Conservation (phyloP, 2,888 invertebrate species). For the Melanostoma mellinum region DNA sequence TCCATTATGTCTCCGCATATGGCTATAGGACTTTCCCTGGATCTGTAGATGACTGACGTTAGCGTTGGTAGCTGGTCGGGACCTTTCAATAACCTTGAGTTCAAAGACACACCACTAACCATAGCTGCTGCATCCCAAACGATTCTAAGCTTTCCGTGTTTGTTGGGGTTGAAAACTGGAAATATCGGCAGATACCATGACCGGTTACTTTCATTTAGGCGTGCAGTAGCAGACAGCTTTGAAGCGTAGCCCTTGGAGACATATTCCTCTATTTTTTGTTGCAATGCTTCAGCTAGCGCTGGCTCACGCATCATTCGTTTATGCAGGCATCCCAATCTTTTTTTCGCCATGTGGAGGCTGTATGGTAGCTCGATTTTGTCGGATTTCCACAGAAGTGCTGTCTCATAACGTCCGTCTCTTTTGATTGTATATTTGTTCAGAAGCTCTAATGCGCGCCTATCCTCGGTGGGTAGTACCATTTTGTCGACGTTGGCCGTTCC, state of each 20-base stretch:
- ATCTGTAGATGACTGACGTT: too few relatives aligned
- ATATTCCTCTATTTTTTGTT: not conserved
- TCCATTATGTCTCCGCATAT: too few relatives aligned
- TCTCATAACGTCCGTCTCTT: too few relatives aligned
- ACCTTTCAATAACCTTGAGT: not conserved
- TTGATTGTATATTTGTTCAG: too few relatives aligned
- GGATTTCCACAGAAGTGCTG: not conserved
- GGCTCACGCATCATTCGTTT: not conserved
- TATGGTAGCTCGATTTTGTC: not conserved
- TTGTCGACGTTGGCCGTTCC: too few relatives aligned
- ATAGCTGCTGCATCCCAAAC: slow-evolving; percentile 12
- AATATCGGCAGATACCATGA: not conserved
- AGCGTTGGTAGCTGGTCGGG: not conserved
- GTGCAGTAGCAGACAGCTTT: not conserved
- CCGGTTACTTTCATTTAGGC: too few relatives aligned
- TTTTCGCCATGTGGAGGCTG: slow-evolving; percentile 1
- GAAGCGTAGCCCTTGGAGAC: slow-evolving; percentile 1
- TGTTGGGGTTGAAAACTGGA: not conserved
- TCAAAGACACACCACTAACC: not conserved
- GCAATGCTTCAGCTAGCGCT: not conserved
- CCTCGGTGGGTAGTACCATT: too few relatives aligned
- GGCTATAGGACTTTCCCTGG: too few relatives aligned
- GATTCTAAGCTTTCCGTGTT: not conserved
- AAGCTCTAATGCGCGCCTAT: too few relatives aligned
- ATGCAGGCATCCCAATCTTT: not conserved